Percentiles rank a stretch among this genome's conserved stretches.
phyloP scores from a whole-genome alignment of 2,797 vertebrate species.

The Mormyrus hasselquistii region DNA sequence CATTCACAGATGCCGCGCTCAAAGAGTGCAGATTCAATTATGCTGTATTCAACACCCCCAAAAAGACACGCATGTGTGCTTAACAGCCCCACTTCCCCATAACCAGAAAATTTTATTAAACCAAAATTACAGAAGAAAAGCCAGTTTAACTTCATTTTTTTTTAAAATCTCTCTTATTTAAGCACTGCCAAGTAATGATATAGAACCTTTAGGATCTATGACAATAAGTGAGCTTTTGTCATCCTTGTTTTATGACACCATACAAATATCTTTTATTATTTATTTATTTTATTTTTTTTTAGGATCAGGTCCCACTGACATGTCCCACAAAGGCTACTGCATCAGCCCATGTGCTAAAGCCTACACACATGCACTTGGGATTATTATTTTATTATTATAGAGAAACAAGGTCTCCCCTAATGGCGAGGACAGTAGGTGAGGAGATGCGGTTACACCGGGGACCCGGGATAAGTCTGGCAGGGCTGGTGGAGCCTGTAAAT shows the following conservation, averaged over 20 bases:
- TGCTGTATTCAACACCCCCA: not conserved
- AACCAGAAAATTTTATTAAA: not conserved
- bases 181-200: not conserved
- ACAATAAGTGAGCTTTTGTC: not conserved
- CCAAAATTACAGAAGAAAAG: not conserved
- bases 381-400: not conserved
- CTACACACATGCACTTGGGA: not conserved
- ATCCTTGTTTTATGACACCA: not conserved
- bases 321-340: not conserved
- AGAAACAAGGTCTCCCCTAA: not conserved
- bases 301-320: not conserved
- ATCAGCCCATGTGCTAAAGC: not conserved
- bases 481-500: slow-evolving; percentile 40
- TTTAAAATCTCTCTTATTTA: not conserved
- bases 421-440: slow-evolving; percentile 12
- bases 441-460: slow-evolving; percentile 29
- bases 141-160: not conserved
- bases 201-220: not conserved
- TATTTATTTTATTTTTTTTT: not conserved
- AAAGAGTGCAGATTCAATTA: not conserved
- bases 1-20: not conserved
- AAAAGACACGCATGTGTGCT: not conserved
- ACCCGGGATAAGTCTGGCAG: slow-evolving; percentile 33
- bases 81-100: not conserved
- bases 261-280: not conserved